Conservation (phyloP, 2,888 invertebrate genomes). For the Daptonema setosum region DNA sequence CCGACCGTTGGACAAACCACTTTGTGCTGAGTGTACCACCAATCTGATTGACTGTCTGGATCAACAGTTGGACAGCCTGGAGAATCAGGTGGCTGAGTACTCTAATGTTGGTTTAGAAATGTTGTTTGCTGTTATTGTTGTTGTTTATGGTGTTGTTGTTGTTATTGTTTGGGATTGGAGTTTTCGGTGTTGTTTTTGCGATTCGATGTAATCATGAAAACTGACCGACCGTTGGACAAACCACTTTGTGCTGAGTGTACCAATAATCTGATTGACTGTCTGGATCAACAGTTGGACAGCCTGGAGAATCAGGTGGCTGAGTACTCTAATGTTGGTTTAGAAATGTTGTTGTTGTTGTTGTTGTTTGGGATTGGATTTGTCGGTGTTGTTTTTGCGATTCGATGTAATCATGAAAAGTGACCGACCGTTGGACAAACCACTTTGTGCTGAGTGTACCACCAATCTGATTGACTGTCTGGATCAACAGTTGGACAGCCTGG, state of each 20-base stretch:
- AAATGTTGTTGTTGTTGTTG: too few relatives aligned
- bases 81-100: constrained; percentile 14
- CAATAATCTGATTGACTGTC: constrained; percentile 13
- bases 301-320: constrained; percentile 14
- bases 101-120: too few relatives aligned
- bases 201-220: constrained; percentile 6
- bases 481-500: constrained; percentile 13
- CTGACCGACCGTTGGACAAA: constrained; percentile 4
- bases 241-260: constrained; percentile 16
- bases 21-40: constrained; percentile 16
- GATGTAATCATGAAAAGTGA: constrained; percentile 5
- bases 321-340: too few relatives aligned
- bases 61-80: constrained; percentile 13
- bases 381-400: too few relatives aligned
- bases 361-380: too few relatives aligned
- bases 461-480: constrained; percentile 16
- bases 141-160: too few relatives aligned
- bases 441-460: constrained; percentile 16
- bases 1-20: constrained; percentile 6
- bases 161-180: too few relatives aligned
- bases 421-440: constrained; percentile 6
- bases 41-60: constrained; percentile 16
- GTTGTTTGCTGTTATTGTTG: too few relatives aligned
- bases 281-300: constrained; percentile 15
- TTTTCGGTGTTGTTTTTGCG: too few relatives aligned